phyloP scores from a whole-genome alignment of 2,888 invertebrate genomes.

The Toxonevra muliebris region DNA sequence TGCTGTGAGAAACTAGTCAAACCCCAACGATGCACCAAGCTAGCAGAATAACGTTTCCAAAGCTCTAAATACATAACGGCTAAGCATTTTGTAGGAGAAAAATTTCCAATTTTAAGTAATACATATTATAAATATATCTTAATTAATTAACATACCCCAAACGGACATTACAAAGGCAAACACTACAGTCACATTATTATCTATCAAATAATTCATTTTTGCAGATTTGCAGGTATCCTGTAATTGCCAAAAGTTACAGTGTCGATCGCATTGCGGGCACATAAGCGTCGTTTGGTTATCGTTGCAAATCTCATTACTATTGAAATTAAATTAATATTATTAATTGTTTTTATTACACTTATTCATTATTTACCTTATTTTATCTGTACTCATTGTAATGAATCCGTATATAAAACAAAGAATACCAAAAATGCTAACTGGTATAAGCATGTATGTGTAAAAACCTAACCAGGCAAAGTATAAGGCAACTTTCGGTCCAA shows the following conservation, averaged over 20 bases:
- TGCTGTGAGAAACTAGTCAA: slow-evolving; percentile 77
- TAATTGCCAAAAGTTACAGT: slow-evolving; percentile 79
- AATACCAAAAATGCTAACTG: slow-evolving; percentile 75
- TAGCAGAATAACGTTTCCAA: slow-evolving; percentile 83
- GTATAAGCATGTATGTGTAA: slow-evolving; percentile 84
- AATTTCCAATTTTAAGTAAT: neutral
- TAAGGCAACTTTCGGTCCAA: slow-evolving; percentile 79
- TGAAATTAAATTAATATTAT: slow-evolving; percentile 4
- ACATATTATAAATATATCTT: neutral
- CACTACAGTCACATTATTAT: slow-evolving; percentile 80
- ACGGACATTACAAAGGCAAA: slow-evolving; percentile 85
- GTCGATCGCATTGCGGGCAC: slow-evolving; percentile 83
- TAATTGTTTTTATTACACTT: no score
- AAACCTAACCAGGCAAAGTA: slow-evolving; percentile 89
- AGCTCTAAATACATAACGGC: slow-evolving; percentile 80
- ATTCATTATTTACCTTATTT: slow-evolving; percentile 56
- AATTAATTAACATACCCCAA: slow-evolving; percentile 70
- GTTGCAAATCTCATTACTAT: slow-evolving; percentile 71
- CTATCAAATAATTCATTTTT: slow-evolving; percentile 80
- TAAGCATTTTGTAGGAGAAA: slow-evolving; percentile 35
- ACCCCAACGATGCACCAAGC: slow-evolving; percentile 85
- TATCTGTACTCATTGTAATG: slow-evolving; percentile 66
- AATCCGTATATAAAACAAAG: slow-evolving; percentile 73
- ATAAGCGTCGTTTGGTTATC: slow-evolving; percentile 70
- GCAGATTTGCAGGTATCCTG: slow-evolving; percentile 77